These are phyloP conservation scores for Pollachius pollachius DNA, from an alignment of 2,113 vertebrate genomes.

Conservation along the genomic window DNA sequence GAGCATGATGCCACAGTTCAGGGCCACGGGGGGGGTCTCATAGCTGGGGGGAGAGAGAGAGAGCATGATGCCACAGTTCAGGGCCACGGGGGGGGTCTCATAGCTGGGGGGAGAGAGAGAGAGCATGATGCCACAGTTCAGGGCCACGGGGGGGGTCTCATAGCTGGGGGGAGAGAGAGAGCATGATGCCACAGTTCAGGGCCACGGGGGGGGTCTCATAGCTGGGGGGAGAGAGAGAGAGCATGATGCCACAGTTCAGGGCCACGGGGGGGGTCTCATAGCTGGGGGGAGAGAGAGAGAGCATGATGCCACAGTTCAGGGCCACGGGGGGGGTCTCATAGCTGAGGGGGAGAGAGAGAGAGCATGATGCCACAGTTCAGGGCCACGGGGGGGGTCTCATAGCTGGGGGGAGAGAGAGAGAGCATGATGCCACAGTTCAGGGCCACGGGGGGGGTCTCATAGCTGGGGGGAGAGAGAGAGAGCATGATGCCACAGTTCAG, in stretches of 20 bases:
- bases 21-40: constrained; percentile 90
- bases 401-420: constrained; percentile 64
- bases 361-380: constrained; percentile 97
- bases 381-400: constrained; percentile 91
- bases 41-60: constrained; percentile 71
- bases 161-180: constrained; percentile 76
- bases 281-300: constrained; percentile 64
- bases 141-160: constrained; percentile 90
- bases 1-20: constrained; percentile 97
- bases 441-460: constrained; percentile 91
- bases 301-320: constrained; percentile 96
- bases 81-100: constrained; percentile 90
- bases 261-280: constrained; percentile 94
- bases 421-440: constrained; percentile 97
- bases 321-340: constrained; percentile 94
- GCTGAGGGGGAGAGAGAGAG: constrained; percentile 53
- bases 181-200: constrained; percentile 96
- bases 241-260: constrained; percentile 96
- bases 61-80: constrained; percentile 97
- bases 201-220: constrained; percentile 94
- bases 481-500: constrained; percentile 97
- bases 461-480: constrained; percentile 64
- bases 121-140: constrained; percentile 97
- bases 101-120: constrained; percentile 71
- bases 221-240: constrained; percentile 64